Conservation (phyloP, 2,113 vertebrate genomes). For the Dasyurus viverrinus region DNA sequence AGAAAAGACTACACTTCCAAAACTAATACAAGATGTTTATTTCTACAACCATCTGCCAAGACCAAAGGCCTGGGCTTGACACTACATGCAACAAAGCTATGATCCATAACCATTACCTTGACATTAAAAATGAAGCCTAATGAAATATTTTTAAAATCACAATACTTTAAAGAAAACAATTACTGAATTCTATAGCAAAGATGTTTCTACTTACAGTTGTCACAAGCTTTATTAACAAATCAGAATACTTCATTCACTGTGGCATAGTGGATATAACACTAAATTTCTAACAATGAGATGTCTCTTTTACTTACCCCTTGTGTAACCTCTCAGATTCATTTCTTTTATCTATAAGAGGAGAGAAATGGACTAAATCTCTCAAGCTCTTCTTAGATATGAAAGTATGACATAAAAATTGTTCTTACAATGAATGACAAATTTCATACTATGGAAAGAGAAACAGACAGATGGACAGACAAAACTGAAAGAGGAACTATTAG, state of each 20-base stretch:
- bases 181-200: conserved; percentile 40
- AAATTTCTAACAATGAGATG: not conserved
- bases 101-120: conserved; percentile 67
- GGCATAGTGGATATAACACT: not conserved
- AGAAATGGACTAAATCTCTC: not conserved
- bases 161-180: conserved; percentile 54
- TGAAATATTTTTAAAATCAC: conserved; percentile 45
- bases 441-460: not conserved
- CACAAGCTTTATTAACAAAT: conserved; percentile 61
- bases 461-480: not conserved
- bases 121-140: conserved; percentile 69
- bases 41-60: conserved; percentile 47
- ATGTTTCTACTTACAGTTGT: conserved; percentile 29
- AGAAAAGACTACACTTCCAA: not conserved
- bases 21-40: conserved; percentile 37
- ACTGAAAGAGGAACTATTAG: not conserved
- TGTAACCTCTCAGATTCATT: not conserved
- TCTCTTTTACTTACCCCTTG: not conserved
- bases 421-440: conserved; percentile 24
- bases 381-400: not conserved
- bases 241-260: not conserved
- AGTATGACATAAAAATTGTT: conserved; percentile 28
- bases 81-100: conserved; percentile 65
- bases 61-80: conserved; percentile 41
- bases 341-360: not conserved